Evolutionary conservation across 2,113 vertebrate species (phyloP), one percentile per base, ranked within the genome.

Genomic region (Apistogramma diplotaenia): DNA sequence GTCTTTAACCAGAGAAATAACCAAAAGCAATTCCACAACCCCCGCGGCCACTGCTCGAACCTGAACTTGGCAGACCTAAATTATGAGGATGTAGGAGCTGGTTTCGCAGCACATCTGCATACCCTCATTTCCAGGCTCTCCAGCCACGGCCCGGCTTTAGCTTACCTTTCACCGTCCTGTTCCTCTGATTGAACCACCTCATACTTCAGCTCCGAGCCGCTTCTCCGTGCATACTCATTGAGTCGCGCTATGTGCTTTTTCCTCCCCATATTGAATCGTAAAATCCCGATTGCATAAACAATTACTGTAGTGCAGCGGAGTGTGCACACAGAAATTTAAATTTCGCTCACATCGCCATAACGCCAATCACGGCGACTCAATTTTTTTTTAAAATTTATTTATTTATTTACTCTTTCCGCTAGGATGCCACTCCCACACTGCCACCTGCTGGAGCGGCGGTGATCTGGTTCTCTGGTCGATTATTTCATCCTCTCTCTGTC

Each of bases 161-260:
- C 72, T 67, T 12, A 78, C 82, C 8, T 33, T 11, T 3, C 13
- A 16, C 0, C 8, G 0, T 1, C 31, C 9, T 13, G 35, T 29
- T 1, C 23, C 2, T 23, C 43, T 0, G 12, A 21, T n/a, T n/a
- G n/a, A 3, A 3, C 33, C 0, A 5, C 1, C 35, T 58, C 37
- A 40, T 5, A 79, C 11, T 13, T 10, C 2, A 84, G 23, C 25
- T 61, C 2, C 5, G 8, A 62, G 1, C 8, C 0, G 1, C 6
- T 15, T 6, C 1, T 15, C 1, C 5, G n/a, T 51, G 18, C 58
- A 57, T 0, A 0, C 8, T n/a, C 3, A 1, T 21, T 3, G 9
- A 23, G 6, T 13, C n/a, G 4, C 3, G 1, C 21, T 11, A 7
- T 4, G 23, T 6, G 11, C 1, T 57, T 58, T 8, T 15, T 33